Conservation (phyloP, 2,113 vertebrate species). For the Pithys albifrons region DNA sequence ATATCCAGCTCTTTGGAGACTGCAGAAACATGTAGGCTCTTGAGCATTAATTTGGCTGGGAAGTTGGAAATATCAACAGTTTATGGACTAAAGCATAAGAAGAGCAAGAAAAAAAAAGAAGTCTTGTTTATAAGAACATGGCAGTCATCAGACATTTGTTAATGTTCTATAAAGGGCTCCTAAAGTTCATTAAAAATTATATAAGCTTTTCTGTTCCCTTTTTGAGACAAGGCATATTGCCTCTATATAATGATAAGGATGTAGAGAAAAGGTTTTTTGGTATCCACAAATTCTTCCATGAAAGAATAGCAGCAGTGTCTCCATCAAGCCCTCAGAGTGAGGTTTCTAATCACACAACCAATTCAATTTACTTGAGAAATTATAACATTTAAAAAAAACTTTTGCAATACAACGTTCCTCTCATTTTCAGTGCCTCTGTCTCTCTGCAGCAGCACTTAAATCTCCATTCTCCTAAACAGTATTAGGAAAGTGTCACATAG, state of each 20-base stretch:
- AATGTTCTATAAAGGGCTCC: not conserved
- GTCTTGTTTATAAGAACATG: not conserved
- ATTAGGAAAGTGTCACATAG: not conserved
- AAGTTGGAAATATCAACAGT: conserved; percentile 11
- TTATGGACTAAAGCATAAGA: not conserved
- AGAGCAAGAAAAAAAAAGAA: not conserved
- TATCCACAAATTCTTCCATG: not conserved
- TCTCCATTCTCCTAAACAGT: not conserved
- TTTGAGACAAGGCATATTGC: not conserved
- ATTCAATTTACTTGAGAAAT: not conserved
- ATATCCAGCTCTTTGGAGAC: not conserved
- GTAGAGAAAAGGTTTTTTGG: not conserved
- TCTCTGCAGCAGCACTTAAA: not conserved
- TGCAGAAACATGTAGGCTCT: not conserved
- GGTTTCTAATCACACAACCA: not conserved
- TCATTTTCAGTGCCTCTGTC: not conserved
- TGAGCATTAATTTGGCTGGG: not conserved
- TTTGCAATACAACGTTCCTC: not conserved
- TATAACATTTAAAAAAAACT: not conserved
- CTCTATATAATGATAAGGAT: not conserved
- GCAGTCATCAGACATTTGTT: not conserved
- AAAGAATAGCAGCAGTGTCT: not conserved
- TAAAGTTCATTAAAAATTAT: conserved; percentile 15
- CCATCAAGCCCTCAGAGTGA: not conserved
- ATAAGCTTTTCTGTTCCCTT: not conserved